phyloP scores from a whole-genome alignment of 1,140 invertebrate species.

The Nebria ingens region DNA sequence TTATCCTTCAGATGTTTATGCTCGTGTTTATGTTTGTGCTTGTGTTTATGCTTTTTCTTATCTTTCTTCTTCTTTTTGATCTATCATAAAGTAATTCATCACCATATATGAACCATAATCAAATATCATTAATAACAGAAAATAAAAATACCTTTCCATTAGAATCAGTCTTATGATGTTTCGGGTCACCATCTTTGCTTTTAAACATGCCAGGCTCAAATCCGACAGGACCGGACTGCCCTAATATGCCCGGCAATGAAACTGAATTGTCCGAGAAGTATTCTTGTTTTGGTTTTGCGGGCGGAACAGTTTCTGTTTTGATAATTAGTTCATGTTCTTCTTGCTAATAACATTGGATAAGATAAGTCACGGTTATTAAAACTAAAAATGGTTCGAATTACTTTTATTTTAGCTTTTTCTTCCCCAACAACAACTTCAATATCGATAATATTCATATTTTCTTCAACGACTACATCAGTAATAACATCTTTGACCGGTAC shows the following conservation, averaged over 20 bases:
- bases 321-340: constrained; percentile 19
- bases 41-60: constrained; percentile 72
- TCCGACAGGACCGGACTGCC: constrained; percentile 53
- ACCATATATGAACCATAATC: constrained; percentile 16
- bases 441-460: constrained; percentile 32
- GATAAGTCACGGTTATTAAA: too few species aligned
- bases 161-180: constrained; percentile 36
- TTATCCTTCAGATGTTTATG: constrained; percentile 52
- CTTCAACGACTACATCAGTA: constrained; percentile 21
- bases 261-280: constrained; percentile 68
- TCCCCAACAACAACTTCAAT: constrained; percentile 28
- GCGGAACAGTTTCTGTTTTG: constrained; percentile 14
- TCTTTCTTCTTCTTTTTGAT: constrained; percentile 73
- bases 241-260: constrained; percentile 56
- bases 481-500: constrained; percentile 15
- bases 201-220: constrained; percentile 75
- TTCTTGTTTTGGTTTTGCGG: constrained; percentile 44
- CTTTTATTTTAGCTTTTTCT: constrained; percentile 26
- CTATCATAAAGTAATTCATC: constrained; percentile 34
- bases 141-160: constrained; percentile 41
- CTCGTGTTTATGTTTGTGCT: constrained; percentile 64
- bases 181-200: constrained; percentile 37
- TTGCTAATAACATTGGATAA: constrained; percentile 14
- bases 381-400: too few species aligned
- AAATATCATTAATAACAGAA: constrained; percentile 11